phyloP scores from a whole-genome alignment of 2,888 invertebrate genomes.

The Tenthredo livida region DNA sequence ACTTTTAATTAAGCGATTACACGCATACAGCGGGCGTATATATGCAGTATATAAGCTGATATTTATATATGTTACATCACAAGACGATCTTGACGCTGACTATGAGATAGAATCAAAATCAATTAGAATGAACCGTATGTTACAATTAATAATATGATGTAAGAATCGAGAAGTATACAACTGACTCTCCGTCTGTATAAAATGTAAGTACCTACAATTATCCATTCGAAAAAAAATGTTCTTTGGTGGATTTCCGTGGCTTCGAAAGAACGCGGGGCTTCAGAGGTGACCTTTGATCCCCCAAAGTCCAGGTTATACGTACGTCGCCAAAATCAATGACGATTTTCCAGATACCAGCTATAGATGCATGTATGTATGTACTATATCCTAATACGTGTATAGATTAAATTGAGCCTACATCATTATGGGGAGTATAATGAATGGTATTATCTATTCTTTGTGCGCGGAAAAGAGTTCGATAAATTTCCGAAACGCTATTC shows the following conservation, averaged over 20 bases:
- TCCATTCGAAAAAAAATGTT: background rate
- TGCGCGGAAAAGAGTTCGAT: background rate
- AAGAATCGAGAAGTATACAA: background rate
- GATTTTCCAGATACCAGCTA: background rate
- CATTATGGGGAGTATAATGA: no score
- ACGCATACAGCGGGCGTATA: background rate
- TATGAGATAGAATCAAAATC: background rate
- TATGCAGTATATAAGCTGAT: background rate
- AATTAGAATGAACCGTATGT: background rate
- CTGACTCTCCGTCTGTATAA: background rate
- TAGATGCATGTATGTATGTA: background rate
- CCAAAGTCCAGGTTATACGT: slow-evolving; percentile 33
- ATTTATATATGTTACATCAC: background rate
- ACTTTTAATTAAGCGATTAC: background rate
- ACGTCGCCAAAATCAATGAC: slow-evolving; percentile 3
- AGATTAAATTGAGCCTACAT: no score
- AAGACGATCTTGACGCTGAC: background rate
- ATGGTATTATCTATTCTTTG: no score
- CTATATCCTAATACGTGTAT: no score
- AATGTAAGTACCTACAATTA: background rate
- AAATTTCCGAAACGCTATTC: background rate
- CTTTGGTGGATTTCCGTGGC: slow-evolving; percentile 11
- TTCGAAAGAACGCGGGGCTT: slow-evolving; percentile 37
- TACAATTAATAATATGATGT: background rate
- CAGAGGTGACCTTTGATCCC: slow-evolving; percentile 6